Conservation (phyloP, 2,113 vertebrate genomes). For the Rhineura floridana region DNA sequence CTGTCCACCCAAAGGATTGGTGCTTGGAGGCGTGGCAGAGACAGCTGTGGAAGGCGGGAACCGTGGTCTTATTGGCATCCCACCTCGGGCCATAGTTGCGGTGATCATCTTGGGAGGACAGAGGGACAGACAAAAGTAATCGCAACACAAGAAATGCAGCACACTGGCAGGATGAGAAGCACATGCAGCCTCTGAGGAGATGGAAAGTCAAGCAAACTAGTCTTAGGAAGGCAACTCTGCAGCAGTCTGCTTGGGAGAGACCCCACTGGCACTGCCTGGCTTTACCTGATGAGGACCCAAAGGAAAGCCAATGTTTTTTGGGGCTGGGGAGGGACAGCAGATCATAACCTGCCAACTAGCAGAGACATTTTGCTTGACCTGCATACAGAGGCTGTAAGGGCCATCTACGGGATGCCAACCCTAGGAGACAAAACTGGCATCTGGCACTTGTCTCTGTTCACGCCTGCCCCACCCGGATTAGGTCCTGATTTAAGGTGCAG, state of each 20-base stretch:
- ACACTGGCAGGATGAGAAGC: constrained; percentile 71
- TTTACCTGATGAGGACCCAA: not conserved
- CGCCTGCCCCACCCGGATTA: not conserved
- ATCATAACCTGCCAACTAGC: not conserved
- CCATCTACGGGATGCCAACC: not conserved
- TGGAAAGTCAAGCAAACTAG: constrained; percentile 31
- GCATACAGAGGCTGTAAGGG: too few relatives aligned
- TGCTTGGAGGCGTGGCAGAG: constrained; percentile 79
- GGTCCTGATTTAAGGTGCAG: not conserved
- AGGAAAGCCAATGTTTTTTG: too few relatives aligned
- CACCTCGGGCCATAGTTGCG: constrained; percentile 83
- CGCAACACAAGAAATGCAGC: constrained; percentile 83
- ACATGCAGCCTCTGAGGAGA: constrained; percentile 51
- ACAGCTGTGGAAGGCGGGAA: constrained; percentile 83
- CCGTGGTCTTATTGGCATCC: constrained; percentile 87
- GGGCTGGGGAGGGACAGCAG: rapidly evolving
- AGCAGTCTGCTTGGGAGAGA: not conserved
- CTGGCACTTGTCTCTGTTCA: too few relatives aligned
- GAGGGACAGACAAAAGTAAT: constrained; percentile 88
- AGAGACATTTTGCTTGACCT: too few relatives aligned
- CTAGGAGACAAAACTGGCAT: not conserved
- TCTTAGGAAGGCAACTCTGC: not conserved
- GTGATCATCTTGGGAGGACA: constrained; percentile 87
- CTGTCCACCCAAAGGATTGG: constrained; percentile 83
- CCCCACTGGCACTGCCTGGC: too few relatives aligned